Base-by-base conservation (phyloP, 2,888 invertebrate species). In the Phalangium opilio region DNA sequence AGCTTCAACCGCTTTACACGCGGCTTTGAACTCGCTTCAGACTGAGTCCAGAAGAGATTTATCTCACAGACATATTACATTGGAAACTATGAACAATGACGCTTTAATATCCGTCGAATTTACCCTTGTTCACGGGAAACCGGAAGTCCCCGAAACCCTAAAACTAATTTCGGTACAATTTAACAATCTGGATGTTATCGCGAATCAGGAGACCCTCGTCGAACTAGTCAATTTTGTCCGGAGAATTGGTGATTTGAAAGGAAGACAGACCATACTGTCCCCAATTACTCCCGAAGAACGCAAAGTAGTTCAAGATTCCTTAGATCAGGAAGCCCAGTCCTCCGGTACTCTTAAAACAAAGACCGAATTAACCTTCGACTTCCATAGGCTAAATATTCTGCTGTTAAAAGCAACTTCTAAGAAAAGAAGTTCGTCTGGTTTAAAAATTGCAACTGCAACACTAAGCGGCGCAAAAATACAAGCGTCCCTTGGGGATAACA, bases 181-280 rank as follows among this genome's bases (percentile, higher is more conserved):
- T 62, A 93, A 93, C 63, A 91, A 84, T 65, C 71, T 93, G 56
- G 93, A 93, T 55, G 43, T 62, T 64, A 12, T 63, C 84, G 87
- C 90, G 0, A 93, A 93, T 68, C 91, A 91, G 65, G 90, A 90
- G 66, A 93, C 93, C 0, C 82, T 93, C 54, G 84, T 91, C 10
- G 93, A 95, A 65, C 67, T 95, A 49, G 75, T 90, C 55, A 84
- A 85, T n/a, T 91, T 93, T 63, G 74, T 78, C 3, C 80, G 81
- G 59, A 75, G 86, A 43, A 77, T 85, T 3, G 18, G 38, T 38
- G 15, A 15, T 27, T 27, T 27, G 27, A 27, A 27, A 27, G 27
- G 27, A 27, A 27, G 8, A 8, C 27, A 27, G 8, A 27, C 27
- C 5, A 7, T 27, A 8, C 8, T 27, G 8, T 27, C 27, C 5